Evolutionary conservation across 2,113 vertebrate species (phyloP), one percentile per base, ranked within the genome.

Genomic region (Bathybates hornii): DNA sequence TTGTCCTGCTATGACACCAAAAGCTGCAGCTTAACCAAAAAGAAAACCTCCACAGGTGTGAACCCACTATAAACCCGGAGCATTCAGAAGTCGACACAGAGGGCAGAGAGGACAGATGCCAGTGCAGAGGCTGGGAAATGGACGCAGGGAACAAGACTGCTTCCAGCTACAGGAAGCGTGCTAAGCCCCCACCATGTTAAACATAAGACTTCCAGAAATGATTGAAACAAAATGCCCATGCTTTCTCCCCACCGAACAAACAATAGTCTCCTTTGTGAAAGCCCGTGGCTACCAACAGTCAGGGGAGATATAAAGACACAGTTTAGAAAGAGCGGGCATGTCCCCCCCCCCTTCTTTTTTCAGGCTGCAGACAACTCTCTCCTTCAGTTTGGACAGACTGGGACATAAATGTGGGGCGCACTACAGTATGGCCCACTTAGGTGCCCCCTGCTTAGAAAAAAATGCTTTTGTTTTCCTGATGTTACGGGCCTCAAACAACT

Each of bases 181-280:
- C 90, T 89, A 86, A 93, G 91, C 93, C 91, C 90, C 94, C 91
- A 88, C 94, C 90, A 97, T 97, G 97, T 97, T 95, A 97, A 97
- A 96, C 96, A 96, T 94, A 96, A 92, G 97, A 96, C 97, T 97
- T 98, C 96, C 97, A 97, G 96, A 98, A 98, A 98, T 97, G 96
- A 97, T 96, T 97, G 97, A 97, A 97, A 97, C 96, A 97, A 96
- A 97, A 98, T 97, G 97, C 96, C 96, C 92, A 94, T 86, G 78
- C 92, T 89, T 89, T 91, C 93, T 87, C 80, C 85, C 84, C 80
- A 68, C 92, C 96, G 95, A 96, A 96, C 94, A 96, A 97, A 99
- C 97, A 99, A 98, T 97, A 95, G 95, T 34, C 66, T 73, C 84
- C 95, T 97, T 97, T 98, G 97, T 98, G 95, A 94, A 90, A 94